Base-by-base conservation (phyloP, 2,113 vertebrate genomes). In the Equus quagga region DNA sequence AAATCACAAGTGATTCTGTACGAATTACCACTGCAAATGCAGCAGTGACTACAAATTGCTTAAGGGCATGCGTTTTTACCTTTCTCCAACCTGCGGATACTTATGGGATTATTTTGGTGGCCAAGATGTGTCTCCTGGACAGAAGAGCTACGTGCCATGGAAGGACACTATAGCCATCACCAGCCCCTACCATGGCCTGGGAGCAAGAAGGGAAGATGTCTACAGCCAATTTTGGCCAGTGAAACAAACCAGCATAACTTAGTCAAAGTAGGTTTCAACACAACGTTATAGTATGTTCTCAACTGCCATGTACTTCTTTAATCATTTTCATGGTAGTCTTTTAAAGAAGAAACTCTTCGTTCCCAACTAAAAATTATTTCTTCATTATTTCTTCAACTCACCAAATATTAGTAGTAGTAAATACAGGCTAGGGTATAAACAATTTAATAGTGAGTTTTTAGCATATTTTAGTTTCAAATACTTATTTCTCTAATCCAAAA, bases 371-470 rank as follows among this genome's bases (percentile, higher is more conserved):
- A 78, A 75, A 62, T 78, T 23, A 49, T 70, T 44, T 67, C 26
- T 73, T 86, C 46, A 92, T 90, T 90, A 62, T 94, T 80, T 90
- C 69, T 94, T 80, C 17, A 90, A 62, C 19, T 75, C 65, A 88
- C 58, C 24, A 80, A 79, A 88, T 90, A 83, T n/a, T 76, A 75
- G 28, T 79, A 41, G 19, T 62, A 75, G 10, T 46, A 93, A 79
- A 49, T 49, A 80, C 62, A 41, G 33, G 10, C 3, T 5, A 51
- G n/a, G 23, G n/a, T 60, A 65, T 11, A 85, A 92, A 62, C 15
- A 44, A 85, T 44, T 87, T 28, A 83, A 60, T 18, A 54, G 84
- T 44, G 13, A 78, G 3, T 24, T 84, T 70, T 81, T 70, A 65
- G 18, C 76, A 76, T 87, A n/a, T 18, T 54, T 72, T 89, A 73